Conservation (phyloP, 2,113 vertebrate species). For the Parus major region DNA sequence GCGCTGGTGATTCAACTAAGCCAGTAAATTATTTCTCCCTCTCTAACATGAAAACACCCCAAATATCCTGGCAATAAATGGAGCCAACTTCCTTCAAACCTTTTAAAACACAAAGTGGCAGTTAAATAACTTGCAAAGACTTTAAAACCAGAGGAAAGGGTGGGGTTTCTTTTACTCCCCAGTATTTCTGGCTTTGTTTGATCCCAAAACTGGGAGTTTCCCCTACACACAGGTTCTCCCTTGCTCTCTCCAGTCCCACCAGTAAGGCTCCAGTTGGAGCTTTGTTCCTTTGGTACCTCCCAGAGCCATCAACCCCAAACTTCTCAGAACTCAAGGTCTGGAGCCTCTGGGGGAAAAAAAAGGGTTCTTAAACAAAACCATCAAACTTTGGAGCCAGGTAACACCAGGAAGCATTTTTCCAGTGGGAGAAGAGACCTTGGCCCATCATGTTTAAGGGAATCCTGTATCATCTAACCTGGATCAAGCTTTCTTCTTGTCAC, state of each 20-base stretch:
- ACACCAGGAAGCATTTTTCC: not conserved
- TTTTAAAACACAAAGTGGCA: not conserved
- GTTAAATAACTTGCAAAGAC: not conserved
- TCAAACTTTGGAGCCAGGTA: not conserved
- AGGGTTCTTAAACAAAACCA: not conserved
- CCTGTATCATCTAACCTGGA: not conserved
- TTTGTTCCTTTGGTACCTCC: not conserved
- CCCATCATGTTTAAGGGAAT: not conserved
- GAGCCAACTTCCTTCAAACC: not conserved
- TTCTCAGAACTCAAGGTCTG: not conserved
- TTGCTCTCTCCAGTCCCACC: not conserved
- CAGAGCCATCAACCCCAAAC: not conserved
- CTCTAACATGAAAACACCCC: not conserved
- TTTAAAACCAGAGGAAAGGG: not conserved
- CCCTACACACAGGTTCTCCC: not conserved
- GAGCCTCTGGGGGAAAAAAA: not conserved
- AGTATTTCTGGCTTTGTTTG: not conserved
- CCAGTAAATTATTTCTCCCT: not conserved
- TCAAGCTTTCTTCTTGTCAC: not conserved
- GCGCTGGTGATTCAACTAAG: not conserved
- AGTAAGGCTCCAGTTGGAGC: not conserved
- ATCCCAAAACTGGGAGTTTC: not conserved
- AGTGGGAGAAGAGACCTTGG: not conserved
- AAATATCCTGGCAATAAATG: not conserved
- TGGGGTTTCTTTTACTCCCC: fast-evolving